Percentiles rank a stretch among this genome's conserved stretches.
These are phyloP conservation scores for Sapajus apella DNA, from an alignment of 2,113 vertebrate genomes.

Conservation along the genomic window DNA sequence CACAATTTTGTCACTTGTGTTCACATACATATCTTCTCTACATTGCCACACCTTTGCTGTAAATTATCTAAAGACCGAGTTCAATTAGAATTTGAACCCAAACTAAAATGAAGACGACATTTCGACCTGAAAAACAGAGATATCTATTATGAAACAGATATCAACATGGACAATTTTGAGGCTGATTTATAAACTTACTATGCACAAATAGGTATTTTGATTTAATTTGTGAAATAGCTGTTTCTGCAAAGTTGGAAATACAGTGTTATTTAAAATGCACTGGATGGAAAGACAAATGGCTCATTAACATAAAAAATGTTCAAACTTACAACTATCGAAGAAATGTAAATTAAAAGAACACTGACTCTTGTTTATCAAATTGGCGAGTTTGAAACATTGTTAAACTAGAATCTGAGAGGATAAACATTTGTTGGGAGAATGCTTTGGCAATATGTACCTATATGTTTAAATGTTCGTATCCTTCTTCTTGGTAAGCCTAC, in stretches of 20 bases:
- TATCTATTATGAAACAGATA: not conserved
- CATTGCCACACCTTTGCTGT: not conserved
- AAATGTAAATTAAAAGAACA: constrained; percentile 72
- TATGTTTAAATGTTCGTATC: constrained; percentile 58
- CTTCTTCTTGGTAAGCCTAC: constrained; percentile 62
- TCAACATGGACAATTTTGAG: not conserved
- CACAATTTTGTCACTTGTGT: not conserved
- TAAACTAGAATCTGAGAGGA: constrained; percentile 46
- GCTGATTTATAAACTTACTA: not conserved
- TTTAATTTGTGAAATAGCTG: constrained; percentile 71
- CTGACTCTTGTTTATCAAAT: constrained; percentile 71
- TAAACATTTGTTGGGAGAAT: constrained; percentile 63
- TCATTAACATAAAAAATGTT: constrained; percentile 77
- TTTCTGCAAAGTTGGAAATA: constrained; percentile 72
- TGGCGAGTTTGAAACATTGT: constrained; percentile 69
- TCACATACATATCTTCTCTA: not conserved
- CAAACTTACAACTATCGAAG: constrained; percentile 66
- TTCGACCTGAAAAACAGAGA: not conserved
- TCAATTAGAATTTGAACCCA: not conserved
- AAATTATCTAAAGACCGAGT: constrained; percentile 37
- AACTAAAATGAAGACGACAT: not conserved
- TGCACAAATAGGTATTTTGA: constrained; percentile 53
- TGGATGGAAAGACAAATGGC: constrained; percentile 73
- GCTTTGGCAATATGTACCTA: constrained; percentile 53
- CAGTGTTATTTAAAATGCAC: constrained; percentile 71